Conservation (phyloP, 2,888 invertebrate genomes). For the Azorinus chamasolen region DNA sequence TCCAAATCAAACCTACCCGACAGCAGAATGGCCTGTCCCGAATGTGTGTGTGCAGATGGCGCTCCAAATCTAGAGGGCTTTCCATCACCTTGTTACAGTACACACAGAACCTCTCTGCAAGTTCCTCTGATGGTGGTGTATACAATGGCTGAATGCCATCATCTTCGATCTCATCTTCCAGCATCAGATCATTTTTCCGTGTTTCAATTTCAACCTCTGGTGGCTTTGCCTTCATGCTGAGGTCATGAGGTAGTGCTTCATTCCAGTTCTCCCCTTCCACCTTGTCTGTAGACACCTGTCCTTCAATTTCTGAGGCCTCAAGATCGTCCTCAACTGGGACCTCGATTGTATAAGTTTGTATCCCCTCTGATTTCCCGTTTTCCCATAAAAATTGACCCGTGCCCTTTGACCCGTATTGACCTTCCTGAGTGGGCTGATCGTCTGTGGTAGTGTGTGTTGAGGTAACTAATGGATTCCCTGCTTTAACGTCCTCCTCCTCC, state of each 20-base stretch:
- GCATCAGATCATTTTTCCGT: constrained; percentile 20
- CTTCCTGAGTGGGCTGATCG: constrained; percentile 55
- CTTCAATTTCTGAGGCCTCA: constrained; percentile 9
- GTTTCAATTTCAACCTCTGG: constrained; percentile 1
- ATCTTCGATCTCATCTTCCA: constrained; percentile 12
- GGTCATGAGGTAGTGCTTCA: constrained; percentile 38
- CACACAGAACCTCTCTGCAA: constrained; percentile 75
- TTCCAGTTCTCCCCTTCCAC: not conserved
- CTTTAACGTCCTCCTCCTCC: constrained; percentile 20
- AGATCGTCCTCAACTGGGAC: constrained; percentile 4
- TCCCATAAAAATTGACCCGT: constrained; percentile 24
- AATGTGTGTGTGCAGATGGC: constrained; percentile 83
- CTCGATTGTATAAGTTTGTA: not conserved
- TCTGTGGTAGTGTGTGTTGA: constrained; percentile 29
- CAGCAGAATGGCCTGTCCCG: constrained; percentile 83
- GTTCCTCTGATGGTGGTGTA: constrained; percentile 23
- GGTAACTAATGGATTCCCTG: constrained; percentile 43
- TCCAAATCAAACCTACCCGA: constrained; percentile 62
- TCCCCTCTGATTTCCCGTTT: constrained; percentile 11
- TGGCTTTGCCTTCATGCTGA: constrained; percentile 45
- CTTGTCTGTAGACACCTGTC: constrained; percentile 3
- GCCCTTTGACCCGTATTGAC: constrained; percentile 38
- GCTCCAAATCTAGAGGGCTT: constrained; percentile 81
- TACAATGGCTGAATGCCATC: constrained; percentile 17
- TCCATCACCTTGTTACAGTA: constrained; percentile 82